Evolutionary conservation across 2,797 vertebrate genomes (phyloP).

Genomic region (Malurus leucopterus): DNA sequence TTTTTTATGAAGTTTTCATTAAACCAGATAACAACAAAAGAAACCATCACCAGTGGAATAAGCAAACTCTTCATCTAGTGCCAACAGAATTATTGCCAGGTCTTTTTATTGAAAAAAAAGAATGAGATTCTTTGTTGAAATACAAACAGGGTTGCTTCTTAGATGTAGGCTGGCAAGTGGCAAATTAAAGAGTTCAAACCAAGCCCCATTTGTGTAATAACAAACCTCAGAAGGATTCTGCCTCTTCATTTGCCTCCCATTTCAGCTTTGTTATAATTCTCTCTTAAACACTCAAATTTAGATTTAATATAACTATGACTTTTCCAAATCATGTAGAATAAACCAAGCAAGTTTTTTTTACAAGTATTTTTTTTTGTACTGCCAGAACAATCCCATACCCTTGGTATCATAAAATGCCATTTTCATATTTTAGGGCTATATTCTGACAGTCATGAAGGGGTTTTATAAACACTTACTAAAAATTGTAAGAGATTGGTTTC

Average conservation of each 20-base stretch:
- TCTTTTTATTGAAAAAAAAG: conserved; percentile 45
- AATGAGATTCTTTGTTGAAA: conserved; percentile 50
- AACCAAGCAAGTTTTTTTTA: neutral
- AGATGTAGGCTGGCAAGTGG: conserved; percentile 22
- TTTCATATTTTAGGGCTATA: neutral
- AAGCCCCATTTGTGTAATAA: neutral
- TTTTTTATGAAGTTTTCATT: conserved; percentile 40
- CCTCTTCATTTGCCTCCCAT: neutral
- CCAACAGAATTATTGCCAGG: conserved; percentile 39
- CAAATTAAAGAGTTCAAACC: conserved; percentile 24
- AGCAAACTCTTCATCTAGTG: conserved; percentile 42
- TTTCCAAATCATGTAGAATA: neutral
- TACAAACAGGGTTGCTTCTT: conserved; percentile 35
- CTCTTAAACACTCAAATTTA: neutral
- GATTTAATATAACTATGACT: neutral
- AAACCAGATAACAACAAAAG: conserved; percentile 39
- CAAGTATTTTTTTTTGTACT: neutral
- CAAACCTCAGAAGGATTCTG: neutral
- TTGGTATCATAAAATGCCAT: neutral
- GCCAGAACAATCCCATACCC: neutral
- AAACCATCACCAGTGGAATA: conserved; percentile 10
- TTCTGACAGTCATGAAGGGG: neutral
- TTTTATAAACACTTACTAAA: neutral
- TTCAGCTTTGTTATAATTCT: conserved; percentile 13
- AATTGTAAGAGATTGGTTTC: neutral